phyloP scores from a whole-genome alignment of 2,797 vertebrate genomes.

The Eulemur mongoz region DNA sequence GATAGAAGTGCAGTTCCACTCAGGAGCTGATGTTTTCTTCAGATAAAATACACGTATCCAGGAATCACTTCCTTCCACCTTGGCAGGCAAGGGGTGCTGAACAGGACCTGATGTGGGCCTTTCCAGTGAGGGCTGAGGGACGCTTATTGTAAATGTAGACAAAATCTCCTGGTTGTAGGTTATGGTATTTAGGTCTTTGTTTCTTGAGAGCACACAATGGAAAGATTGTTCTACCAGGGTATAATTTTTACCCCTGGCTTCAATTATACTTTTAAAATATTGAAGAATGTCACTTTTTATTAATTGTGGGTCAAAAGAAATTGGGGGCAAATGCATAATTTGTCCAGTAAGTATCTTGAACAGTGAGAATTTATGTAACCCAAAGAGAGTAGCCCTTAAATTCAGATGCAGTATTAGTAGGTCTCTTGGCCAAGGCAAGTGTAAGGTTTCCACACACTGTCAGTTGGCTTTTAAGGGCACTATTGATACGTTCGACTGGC shows the following conservation, averaged over 20 bases:
- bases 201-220: neutral
- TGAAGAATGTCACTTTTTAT: neutral
- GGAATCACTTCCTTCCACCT: neutral
- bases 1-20: neutral
- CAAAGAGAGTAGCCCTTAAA: neutral
- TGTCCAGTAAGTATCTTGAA: neutral
- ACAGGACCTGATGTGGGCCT: neutral
- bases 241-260: neutral
- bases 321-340: neutral
- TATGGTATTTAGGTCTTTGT: neutral
- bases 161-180: neutral
- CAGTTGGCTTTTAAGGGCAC: neutral
- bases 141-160: neutral
- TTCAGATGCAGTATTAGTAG: neutral
- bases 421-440: neutral
- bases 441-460: neutral
- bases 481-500: neutral
- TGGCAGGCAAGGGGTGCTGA: neutral
- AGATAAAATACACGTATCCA: neutral
- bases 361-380: neutral
- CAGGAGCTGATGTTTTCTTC: neutral
- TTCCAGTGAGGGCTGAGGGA: neutral
- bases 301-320: neutral
- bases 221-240: neutral
- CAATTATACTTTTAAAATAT: neutral